Percentiles rank a stretch among this genome's conserved stretches.
Evolutionary conservation across 2,888 invertebrate genomes (phyloP).

Genomic region (Synergus laeviventris): DNA sequence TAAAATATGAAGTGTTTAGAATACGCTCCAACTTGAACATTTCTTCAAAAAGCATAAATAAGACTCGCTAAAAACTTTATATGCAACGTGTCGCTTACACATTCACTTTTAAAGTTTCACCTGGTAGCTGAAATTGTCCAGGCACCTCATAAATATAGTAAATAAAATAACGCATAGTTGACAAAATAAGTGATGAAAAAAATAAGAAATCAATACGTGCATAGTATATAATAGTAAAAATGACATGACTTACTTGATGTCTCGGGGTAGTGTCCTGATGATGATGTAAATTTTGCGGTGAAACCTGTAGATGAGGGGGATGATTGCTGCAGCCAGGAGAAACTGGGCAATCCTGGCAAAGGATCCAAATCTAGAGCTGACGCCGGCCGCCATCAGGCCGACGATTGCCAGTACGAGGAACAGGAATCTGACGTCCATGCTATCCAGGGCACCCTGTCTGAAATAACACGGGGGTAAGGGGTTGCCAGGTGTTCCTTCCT

Average conservation of each 20-base stretch:
- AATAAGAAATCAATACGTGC: neutral
- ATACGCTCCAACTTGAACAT: too few relatives aligned
- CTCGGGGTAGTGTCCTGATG: slow-evolving; percentile 69
- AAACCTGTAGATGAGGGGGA: slow-evolving; percentile 67
- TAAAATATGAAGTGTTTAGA: too few relatives aligned
- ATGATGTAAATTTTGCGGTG: slow-evolving; percentile 70
- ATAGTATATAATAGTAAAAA: neutral
- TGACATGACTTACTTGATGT: slow-evolving; percentile 67
- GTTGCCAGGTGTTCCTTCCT: slow-evolving; percentile 50
- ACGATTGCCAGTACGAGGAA: slow-evolving; percentile 66
- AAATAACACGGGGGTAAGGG: slow-evolving; percentile 51
- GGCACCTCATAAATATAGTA: too few relatives aligned
- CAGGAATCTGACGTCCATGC: slow-evolving; percentile 70
- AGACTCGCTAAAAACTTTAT: too few relatives aligned
- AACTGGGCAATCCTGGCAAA: slow-evolving; percentile 66
- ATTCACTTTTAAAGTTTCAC: too few relatives aligned
- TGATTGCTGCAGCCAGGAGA: slow-evolving; percentile 62
- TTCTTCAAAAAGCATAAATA: too few relatives aligned
- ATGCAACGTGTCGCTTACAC: too few relatives aligned
- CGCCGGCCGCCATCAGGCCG: slow-evolving; percentile 68
- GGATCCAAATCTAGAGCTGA: slow-evolving; percentile 65
- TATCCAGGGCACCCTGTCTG: slow-evolving; percentile 57
- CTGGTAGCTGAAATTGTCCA: too few relatives aligned
- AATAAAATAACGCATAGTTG: too few relatives aligned
- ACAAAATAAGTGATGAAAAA: neutral